Base-by-base conservation (phyloP, 2,113 vertebrate species). In the Serinus canaria region DNA sequence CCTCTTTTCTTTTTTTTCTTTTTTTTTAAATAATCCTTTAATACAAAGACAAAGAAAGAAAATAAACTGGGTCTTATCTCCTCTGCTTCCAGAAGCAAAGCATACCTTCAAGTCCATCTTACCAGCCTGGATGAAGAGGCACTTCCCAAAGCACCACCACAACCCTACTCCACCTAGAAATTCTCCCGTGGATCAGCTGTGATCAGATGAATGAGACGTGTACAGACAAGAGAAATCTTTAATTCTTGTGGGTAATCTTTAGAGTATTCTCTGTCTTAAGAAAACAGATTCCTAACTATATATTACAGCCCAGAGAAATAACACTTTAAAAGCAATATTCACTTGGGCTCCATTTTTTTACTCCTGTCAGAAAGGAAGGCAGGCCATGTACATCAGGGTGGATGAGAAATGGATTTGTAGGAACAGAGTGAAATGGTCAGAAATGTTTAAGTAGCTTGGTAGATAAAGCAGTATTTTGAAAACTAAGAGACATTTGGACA, bases 21-120 rank as follows among this genome's bases (percentile, higher is more conserved):
- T 28, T 30, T 31, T 49, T 72, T 41, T 8, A 17, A 5, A 70
- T 69, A 90, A 49, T 43, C 13, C 35, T 47, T 74, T 85, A 91
- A 87, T 83, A 78, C 59, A 90, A 94, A 87, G 41, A 75, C 43
- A 76, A 76, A 87, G 28, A 81, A 95, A 47, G 20, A 84, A 67
- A 87, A 85, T 62, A 87, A 62, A 63, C 30, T 28, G 31, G 7
- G 8, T 76, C 27, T 46, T 47, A 88, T 69, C n/a, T 66, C 21
- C 20, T 82, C 67, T 33, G 35, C 50, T 76, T 91, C 37, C 55
- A 88, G 50, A 82, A 92, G 46, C 21, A 70, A 85, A 85, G n/a
- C 25, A 46, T 28, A 28, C 30, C 27, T 87, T 75, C 1, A 2
- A 85, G 33, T 44, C 63, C 39, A 66, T 50, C 37, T 69, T 50